A percentile compares a stretch with the other conserved stretches of the same genome.
Evolutionary conservation across 1,140 invertebrate species (phyloP).

Genomic region (Pissodes strobi): DNA sequence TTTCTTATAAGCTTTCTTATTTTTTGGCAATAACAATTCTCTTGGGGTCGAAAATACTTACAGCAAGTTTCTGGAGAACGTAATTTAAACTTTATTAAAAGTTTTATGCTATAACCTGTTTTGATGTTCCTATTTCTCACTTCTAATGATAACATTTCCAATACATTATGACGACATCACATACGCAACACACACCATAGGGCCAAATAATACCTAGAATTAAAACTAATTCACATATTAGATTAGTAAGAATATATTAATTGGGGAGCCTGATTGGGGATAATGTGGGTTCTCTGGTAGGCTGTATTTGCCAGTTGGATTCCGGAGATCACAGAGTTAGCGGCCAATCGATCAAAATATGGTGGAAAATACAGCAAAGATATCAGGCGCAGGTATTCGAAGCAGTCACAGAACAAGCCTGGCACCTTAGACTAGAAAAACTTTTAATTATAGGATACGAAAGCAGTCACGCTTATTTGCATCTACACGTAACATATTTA

Average conservation of each 20-base stretch:
- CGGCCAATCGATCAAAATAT: constrained; percentile 96
- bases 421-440: constrained; percentile 18
- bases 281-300: constrained; percentile 70
- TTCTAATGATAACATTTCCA: constrained; percentile 1
- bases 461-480: not conserved
- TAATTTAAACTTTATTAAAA: too few species aligned
- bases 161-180: not conserved
- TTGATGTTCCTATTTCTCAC: not conserved
- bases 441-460: constrained; percentile 16
- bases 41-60: too few species aligned
- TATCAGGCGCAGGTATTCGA: constrained; percentile 92
- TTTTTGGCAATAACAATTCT: too few species aligned
- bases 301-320: constrained; percentile 99
- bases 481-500: not conserved
- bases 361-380: constrained; percentile 97
- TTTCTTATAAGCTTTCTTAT: constrained; percentile 7
- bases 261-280: constrained; percentile 55
- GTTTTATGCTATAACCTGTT: too few species aligned
- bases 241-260: constrained; percentile 30
- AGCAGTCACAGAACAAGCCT: constrained; percentile 34
- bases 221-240: constrained; percentile 5
- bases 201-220: not conserved
- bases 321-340: constrained; percentile 98
- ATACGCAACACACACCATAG: not conserved
- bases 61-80: too few species aligned